Evolutionary conservation across 1,140 invertebrate species (phyloP).

Genomic region (Camponotus floridanus): DNA sequence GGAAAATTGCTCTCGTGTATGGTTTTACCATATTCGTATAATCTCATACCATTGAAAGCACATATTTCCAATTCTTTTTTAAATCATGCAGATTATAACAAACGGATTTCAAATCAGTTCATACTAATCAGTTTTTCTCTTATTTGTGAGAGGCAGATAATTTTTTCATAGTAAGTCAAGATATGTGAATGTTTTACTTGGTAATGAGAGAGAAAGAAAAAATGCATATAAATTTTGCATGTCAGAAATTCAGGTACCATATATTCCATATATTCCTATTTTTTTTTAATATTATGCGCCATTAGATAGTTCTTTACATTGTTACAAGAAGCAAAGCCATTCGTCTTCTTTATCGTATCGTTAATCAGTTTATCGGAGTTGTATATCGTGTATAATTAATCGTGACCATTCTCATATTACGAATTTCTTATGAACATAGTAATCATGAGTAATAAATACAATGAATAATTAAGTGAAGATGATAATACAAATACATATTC

Average conservation of each 20-base stretch:
- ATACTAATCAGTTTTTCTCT: not conserved
- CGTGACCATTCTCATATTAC: slow-evolving; percentile 16
- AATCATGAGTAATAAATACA: slow-evolving; percentile 56
- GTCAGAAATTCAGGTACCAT: slow-evolving; percentile 24
- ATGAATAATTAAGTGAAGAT: slow-evolving; percentile 43
- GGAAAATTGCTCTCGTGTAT: not conserved
- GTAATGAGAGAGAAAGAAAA: slow-evolving; percentile 15
- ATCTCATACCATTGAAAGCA: not conserved
- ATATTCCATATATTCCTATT: slow-evolving; percentile 46
- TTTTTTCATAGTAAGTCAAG: not conserved
- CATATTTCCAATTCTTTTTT: not conserved
- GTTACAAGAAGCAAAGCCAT: not conserved
- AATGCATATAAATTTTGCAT: not conserved
- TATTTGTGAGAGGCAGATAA: not conserved
- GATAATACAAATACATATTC: slow-evolving; percentile 47
- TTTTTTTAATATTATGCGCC: not conserved
- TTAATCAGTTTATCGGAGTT: slow-evolving; percentile 7
- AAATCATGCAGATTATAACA: slow-evolving; percentile 4
- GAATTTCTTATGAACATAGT: slow-evolving; percentile 29
- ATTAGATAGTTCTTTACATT: slow-evolving; percentile 19
- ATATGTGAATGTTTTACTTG: not conserved
- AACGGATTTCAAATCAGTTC: not conserved
- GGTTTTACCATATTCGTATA: not conserved
- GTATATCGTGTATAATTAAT: slow-evolving; percentile 34
- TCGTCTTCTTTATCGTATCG: slow-evolving; percentile 13